These are phyloP conservation scores for Mesitornis unicolor DNA, from an alignment of 2,113 vertebrate species.

Conservation along the genomic window DNA sequence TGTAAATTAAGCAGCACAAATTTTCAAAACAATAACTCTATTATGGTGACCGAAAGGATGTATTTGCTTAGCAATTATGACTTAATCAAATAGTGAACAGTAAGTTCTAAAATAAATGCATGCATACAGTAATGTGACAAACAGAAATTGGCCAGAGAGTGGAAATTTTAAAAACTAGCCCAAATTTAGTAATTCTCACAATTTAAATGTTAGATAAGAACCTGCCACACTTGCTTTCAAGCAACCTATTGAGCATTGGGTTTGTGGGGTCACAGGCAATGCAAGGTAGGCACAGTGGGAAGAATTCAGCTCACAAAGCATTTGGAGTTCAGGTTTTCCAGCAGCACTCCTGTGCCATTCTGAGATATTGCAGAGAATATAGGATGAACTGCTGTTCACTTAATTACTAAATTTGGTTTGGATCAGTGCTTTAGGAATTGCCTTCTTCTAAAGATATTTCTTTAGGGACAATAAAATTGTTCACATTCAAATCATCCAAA, in stretches of 20 bases:
- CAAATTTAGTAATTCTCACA: neutral
- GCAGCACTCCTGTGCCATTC: neutral
- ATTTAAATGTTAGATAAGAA: neutral
- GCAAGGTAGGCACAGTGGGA: neutral
- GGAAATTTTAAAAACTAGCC: neutral
- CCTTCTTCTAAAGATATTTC: neutral
- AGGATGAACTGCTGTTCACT: neutral
- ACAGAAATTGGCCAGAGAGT: neutral
- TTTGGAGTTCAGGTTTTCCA: neutral
- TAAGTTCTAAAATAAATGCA: neutral
- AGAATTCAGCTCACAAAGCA: neutral
- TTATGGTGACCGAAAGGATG: neutral
- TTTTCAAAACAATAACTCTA: conserved; percentile 1
- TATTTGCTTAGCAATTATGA: neutral
- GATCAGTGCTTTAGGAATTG: neutral
- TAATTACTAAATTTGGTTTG: neutral
- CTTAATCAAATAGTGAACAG: neutral
- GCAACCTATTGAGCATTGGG: neutral
- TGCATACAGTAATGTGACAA: neutral
- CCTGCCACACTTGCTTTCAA: neutral
- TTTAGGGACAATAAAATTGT: neutral
- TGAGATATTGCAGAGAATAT: neutral
- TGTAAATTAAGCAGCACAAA: neutral
- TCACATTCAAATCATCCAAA: neutral
- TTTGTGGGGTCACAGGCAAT: neutral